Evolutionary conservation across 35 echinoderm and acorn worm species (phyloP).

Genomic region (Antedon bifida): DNA sequence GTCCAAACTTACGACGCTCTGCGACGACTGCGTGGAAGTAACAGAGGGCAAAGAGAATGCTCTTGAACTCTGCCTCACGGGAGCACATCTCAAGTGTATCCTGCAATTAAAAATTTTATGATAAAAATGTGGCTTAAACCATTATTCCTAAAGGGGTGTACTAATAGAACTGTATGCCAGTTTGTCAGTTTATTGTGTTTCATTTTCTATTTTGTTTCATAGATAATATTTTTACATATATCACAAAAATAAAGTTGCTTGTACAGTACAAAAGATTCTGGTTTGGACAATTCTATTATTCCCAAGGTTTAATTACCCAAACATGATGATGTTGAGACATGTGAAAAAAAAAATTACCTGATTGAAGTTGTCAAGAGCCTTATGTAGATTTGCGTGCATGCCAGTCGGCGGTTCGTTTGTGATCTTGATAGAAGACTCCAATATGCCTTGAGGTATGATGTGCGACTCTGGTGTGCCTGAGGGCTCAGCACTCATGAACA

Average conservation of each 20-base stretch:
- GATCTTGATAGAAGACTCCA: constrained; percentile 98
- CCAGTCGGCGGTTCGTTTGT: constrained; percentile 99
- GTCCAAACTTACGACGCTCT: constrained; percentile 92
- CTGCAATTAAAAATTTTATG: not conserved
- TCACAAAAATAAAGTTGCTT: too few relatives aligned
- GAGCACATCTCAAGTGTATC: constrained; percentile 98
- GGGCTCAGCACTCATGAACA: constrained; percentile 97
- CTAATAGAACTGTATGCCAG: too few relatives aligned
- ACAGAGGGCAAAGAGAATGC: constrained; percentile 88
- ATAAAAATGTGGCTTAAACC: too few relatives aligned
- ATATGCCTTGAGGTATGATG: constrained; percentile 89
- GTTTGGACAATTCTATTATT: too few relatives aligned
- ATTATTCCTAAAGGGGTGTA: too few relatives aligned
- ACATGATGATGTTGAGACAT: too few relatives aligned
- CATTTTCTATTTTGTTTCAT: too few relatives aligned
- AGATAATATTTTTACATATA: too few relatives aligned
- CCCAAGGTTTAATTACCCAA: too few relatives aligned
- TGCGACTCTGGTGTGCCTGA: constrained; percentile 61
- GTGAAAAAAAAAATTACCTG: constrained; percentile 3
- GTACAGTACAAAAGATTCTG: too few relatives aligned
- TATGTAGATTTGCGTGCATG: constrained; percentile 98
- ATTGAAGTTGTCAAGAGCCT: constrained; percentile 87
- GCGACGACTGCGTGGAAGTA: constrained; percentile 99
- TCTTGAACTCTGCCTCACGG: constrained; percentile 93
- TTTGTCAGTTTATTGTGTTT: too few relatives aligned